Evolutionary conservation across 2,888 invertebrate genomes (phyloP), one percentile per base, ranked within the genome.

Genomic region (Drosophila subsilvestris): DNA sequence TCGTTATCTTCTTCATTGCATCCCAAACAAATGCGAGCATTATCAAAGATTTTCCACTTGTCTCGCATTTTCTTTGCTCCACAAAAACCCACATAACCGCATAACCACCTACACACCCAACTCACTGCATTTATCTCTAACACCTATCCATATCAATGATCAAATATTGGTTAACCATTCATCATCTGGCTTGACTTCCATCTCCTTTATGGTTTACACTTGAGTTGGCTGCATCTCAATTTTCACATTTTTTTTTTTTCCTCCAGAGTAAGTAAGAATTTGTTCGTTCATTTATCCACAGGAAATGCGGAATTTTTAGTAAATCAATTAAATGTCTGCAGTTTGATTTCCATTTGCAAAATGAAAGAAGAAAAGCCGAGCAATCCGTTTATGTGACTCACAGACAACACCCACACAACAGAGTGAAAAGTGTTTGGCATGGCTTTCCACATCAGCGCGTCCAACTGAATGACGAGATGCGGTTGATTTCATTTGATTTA

Each of bases 401-500:
- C 5, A n/a, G 27, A 8, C 53, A 37, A n/a, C 22, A 51, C 18
- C 12, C 45, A 37, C 37, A 14, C 37, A 37, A 37, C 37, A 37
- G 49, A 47, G 18, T 37, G 37, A 44, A 70, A 61, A 60, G 70
- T 63, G 62, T 54, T 53, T 73, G 74, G 60, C 60, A 60, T 66
- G 47, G 44, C 57, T 76, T 86, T 84, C 69, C 80, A 63, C 79
- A 60, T 77, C 75, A 73, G 43, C 74, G 83, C 37, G 75, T 60
- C 67, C 14, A 12, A 45, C 61, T 47, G 60, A 44, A 57, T 47
- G 48, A 58, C 57, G 51, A 58, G 69, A 50, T 74, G 66, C 44
- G 57, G 43, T 69, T 69, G 42, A 53, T 54, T 62, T 53, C 37
- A 27, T 25, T 10, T 29, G 9, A 20, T 25, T 54, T 22, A 25